These are phyloP conservation scores for Nephrocerus scutellatus DNA, from an alignment of 2,888 invertebrate genomes.

Conservation along the genomic window DNA sequence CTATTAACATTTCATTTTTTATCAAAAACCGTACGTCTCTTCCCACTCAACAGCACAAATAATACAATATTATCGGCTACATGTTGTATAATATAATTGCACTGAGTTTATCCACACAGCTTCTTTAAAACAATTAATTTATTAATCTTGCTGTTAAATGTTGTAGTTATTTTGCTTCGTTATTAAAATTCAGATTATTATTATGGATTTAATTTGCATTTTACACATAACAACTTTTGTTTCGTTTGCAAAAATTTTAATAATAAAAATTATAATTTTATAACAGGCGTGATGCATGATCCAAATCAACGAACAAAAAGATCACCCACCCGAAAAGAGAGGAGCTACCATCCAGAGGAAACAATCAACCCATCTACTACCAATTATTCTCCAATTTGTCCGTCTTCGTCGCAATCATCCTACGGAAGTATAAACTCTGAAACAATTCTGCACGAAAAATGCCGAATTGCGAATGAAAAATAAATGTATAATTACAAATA, in stretches of 20 bases:
- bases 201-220: slow-evolving; percentile 3
- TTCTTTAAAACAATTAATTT: slow-evolving; percentile 16
- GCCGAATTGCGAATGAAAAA: slow-evolving; percentile 11
- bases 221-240: no score
- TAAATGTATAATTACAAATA: slow-evolving; percentile 9
- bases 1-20: no score
- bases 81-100: no score
- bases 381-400: slow-evolving; percentile 31
- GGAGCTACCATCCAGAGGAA: slow-evolving; percentile 29
- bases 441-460: slow-evolving; percentile 18
- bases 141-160: slow-evolving; percentile 2
- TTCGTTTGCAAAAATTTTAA: no score
- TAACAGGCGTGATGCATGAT: slow-evolving; percentile 55
- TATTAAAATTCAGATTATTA: slow-evolving; percentile 4
- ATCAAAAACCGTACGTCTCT: no score
- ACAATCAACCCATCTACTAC: slow-evolving; percentile 31
- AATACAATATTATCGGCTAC: no score
- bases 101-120: slow-evolving; percentile 2
- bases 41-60: no score
- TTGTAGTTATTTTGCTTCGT: neutral
- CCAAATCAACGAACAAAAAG: slow-evolving; percentile 19
- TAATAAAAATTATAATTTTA: no score
- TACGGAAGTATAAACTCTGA: slow-evolving; percentile 36
- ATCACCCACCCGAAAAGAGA: slow-evolving; percentile 22
- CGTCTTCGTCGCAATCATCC: slow-evolving; percentile 32